Base-by-base conservation (phyloP, 2,888 invertebrate species). In the Drosophila siamana region DNA sequence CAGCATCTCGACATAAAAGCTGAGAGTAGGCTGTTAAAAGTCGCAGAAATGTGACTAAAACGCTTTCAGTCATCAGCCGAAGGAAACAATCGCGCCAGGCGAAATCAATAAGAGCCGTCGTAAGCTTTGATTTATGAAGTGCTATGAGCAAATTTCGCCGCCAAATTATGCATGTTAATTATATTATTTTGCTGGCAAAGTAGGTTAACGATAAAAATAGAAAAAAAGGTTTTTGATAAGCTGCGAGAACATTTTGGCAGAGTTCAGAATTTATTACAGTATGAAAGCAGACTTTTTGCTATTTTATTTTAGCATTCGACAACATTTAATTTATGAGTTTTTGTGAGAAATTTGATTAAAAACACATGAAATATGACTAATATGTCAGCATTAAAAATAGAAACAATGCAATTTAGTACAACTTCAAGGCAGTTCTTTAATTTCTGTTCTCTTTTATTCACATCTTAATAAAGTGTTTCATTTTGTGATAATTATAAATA, bases 61-160 rank as follows among this genome's bases (percentile, higher is more conserved):
- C 22, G 16, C 43, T 26, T 44, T 47, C 36, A 15, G 7, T 15
- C 33, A 33, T 33, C 4, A n/a, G 33, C 33, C 33, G 5, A 33
- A n/a, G 33, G n/a, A n/a, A 33, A 33, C 33, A 33, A 33, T 33
- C n/a, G 4, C 8, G 8, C 13, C 36, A 13, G n/a, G 26, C n/a
- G 48, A 55, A 59, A 70, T 59, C 70, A 57, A 64, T 64, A 48
- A 36, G 36, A 13, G 28, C n/a, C 40, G 13, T 24, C 33, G 26
- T 16, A 24, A n/a, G 24, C 30, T 41, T 56, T 62, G 28, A 47
- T 55, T 68, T 41, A 62, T 28, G 38, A 26, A 8, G 36, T 51
- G 30, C 30, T 55, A 28, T 28, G 16, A 2, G 11, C 11, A 28
- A 33, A 26, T 36, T 40, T 41, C 11, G 19, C 54, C 26, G 9